Base-by-base conservation (phyloP, 2,797 vertebrate species). In the Brachyrhaphis roseni region DNA sequence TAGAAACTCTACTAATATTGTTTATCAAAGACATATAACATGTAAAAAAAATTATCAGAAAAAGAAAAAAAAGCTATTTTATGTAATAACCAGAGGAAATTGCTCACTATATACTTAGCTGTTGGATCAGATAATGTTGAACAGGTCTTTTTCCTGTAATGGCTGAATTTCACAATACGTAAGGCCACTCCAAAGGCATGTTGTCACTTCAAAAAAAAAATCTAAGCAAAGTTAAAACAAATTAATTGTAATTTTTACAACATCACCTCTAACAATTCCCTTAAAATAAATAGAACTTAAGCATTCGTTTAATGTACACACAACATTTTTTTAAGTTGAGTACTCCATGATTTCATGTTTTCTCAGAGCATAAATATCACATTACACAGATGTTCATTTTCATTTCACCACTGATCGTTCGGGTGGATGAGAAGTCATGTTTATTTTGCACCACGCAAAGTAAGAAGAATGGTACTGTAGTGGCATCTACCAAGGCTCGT, bases 11-110 rank as follows among this genome's bases (percentile, higher is more conserved):
- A 74, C 74, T 82, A 76, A 85, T 80, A 41, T 73, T 87, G 83
- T 89, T 91, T 85, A 80, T 87, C 86, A 84, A 87, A 84, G 88
- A 89, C 84, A 85, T 82, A 91, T 79, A 57, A 66, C 82, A 81
- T 5, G 53, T 41, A 12, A 55, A 55, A 53, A 11, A 11, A n/a
- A 49, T 7, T 7, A 49, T 20, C 47, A 20, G 18, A 81, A 87
- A 23, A 53, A 53, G 23, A n/a, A n/a, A 57, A 90, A 87, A 68
- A 68, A 11, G 8, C 20, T 5, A 66, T 39, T 36, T 26, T 81
- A 86, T 43, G 43, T 86, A 49, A 78, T 80, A 68, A 83, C 76
- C 87, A 87, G 47, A 72, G 55, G 80, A 47, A 80, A 79, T 84
- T 88, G 78, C 75, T 68, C 49, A 51, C 49, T 26, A 41, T 80